phyloP scores from a whole-genome alignment of 2,888 invertebrate genomes.

The Eudemis profundana region DNA sequence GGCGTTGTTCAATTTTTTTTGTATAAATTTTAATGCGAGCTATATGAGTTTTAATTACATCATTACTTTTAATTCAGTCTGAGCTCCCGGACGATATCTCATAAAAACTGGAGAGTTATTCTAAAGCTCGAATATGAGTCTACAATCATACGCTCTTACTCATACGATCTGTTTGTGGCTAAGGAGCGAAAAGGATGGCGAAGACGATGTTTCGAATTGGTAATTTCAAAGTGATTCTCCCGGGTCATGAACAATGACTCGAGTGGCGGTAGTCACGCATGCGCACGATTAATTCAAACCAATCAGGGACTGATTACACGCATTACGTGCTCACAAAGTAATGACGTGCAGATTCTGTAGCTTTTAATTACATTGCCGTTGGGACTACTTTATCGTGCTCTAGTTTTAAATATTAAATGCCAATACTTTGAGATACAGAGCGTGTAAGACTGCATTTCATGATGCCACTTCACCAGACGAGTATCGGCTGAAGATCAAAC shows the following conservation, averaged over 20 bases:
- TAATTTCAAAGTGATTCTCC: not conserved
- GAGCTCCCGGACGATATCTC: constrained; percentile 72
- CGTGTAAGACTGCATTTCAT: constrained; percentile 71
- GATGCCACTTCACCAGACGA: constrained; percentile 63
- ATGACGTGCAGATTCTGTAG: constrained; percentile 50
- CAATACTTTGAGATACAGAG: constrained; percentile 54
- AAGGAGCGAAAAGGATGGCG: constrained; percentile 7
- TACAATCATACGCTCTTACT: not conserved
- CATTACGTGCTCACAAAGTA: constrained; percentile 73
- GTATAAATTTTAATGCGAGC: constrained; percentile 54
- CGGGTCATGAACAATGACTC: constrained; percentile 61
- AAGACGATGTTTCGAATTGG: not conserved
- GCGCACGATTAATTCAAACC: constrained; percentile 83
- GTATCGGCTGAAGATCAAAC: constrained; percentile 47
- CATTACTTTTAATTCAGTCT: constrained; percentile 80
- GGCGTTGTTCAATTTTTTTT: constrained; percentile 18
- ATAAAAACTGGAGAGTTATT: constrained; percentile 58
- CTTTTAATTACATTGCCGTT: constrained; percentile 54
- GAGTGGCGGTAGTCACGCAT: constrained; percentile 82
- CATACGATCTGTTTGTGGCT: not conserved
- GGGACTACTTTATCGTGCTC: constrained; percentile 50
- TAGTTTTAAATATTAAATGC: constrained; percentile 42
- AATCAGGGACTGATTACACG: constrained; percentile 83
- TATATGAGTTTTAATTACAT: constrained; percentile 78
- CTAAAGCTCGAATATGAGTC: not conserved